Base-by-base conservation (phyloP, 1,140 invertebrate species). In the Pseudomyrmex pallidus region DNA sequence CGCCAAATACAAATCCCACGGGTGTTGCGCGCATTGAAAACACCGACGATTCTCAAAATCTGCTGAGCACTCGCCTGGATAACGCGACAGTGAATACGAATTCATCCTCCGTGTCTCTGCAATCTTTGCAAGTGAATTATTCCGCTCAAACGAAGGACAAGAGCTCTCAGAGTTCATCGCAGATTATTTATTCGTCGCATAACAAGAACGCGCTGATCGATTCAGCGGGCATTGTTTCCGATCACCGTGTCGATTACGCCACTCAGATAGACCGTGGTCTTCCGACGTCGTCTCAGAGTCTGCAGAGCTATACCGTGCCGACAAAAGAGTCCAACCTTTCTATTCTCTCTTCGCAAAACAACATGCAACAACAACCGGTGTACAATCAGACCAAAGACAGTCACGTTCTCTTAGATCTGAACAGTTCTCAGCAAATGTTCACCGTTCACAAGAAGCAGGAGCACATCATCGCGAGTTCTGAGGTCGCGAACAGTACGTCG, bases 211-310 rank as follows among this genome's bases (percentile, higher is more conserved):
- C 67, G 50, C 20, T 88, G 2, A 57, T 83, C 12, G 56, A 88
- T 62, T 72, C 83, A 12, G n/a, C 56, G 1, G 57, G 12, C 5
- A 76, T 89, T 2, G 78, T 83, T 9, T 25, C 87, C 9, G 73
- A 80, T 63, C 83, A 87, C 15, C 76, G 82, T 50, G 54, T 84
- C 10, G 74, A 84, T 78, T 88, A 88, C 12, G 17, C 78, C 1
- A 78, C 22, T 20, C 89, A 84, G 12, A 66, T 82, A 2, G 85
- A 91, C 7, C 73, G 84, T 56, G n/a, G 56, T 52, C 86, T 90
- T 86, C 88, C 89, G 22, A 50, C 83, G n/a, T 72, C 86, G 4
- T 89, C 89, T 5, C 90, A 90, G n/a, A 91, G 54, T 17, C 35
- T 90, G 10, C 90, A 88, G 0, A 87, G 83, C 25, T 91, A 89